Evolutionary conservation across 2,797 vertebrate genomes (phyloP).

Genomic region (Acomys russatus): DNA sequence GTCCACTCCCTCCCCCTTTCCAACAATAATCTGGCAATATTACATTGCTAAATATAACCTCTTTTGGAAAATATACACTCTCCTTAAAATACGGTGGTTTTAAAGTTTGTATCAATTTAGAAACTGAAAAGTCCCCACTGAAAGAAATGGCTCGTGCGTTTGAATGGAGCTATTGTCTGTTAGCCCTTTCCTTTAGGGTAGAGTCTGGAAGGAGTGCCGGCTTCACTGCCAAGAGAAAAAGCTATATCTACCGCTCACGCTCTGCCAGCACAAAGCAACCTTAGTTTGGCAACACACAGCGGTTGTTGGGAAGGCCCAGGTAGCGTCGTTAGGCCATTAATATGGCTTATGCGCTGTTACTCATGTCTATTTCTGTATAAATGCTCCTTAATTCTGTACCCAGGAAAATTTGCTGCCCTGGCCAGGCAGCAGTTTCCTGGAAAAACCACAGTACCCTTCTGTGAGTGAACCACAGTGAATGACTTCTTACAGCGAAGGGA

Average conservation of each 20-base stretch:
- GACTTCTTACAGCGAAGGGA: conserved; percentile 65
- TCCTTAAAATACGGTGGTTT: conserved; percentile 67
- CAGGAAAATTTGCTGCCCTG: conserved; percentile 81
- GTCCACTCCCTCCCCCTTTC: conserved; percentile 42
- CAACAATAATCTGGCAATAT: conserved; percentile 53
- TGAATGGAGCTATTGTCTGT: conserved; percentile 77
- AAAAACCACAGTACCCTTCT: conserved; percentile 83
- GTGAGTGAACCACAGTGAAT: conserved; percentile 64
- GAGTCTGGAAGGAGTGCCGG: conserved; percentile 67
- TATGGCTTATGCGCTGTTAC: conserved; percentile 69
- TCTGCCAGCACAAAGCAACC: conserved; percentile 75
- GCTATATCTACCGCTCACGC: neutral
- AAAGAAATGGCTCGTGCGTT: conserved; percentile 72
- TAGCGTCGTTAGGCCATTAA: conserved; percentile 61
- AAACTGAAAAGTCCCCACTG: conserved; percentile 69
- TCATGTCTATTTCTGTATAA: conserved; percentile 79
- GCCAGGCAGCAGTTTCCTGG: conserved; percentile 77
- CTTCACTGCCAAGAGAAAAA: conserved; percentile 80
- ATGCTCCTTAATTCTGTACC: conserved; percentile 77
- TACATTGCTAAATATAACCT: conserved; percentile 65
- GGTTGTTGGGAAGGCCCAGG: conserved; percentile 75
- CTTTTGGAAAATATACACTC: conserved; percentile 70
- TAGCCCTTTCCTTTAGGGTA: conserved; percentile 82
- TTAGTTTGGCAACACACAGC: conserved; percentile 61
- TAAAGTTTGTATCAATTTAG: conserved; percentile 75